Base-by-base conservation (phyloP, 2,113 vertebrate genomes). In the Nerophis ophidion region DNA sequence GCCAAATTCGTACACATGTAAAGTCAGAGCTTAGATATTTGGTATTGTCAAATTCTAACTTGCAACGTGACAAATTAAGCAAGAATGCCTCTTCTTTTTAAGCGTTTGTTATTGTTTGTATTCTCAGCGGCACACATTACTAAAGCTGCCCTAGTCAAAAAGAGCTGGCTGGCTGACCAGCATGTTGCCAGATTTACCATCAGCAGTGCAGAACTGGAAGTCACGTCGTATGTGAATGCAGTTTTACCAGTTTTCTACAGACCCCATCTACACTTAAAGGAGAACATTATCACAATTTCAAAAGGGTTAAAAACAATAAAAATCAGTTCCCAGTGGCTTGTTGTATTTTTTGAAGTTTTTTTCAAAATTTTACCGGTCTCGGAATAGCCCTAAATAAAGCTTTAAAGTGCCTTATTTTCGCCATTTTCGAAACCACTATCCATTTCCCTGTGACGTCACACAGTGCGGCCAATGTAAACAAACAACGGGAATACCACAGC, bases 131-230 rank as follows among this genome's bases (percentile, higher is more conserved):
- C 65, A 80, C 48, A 61, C 70, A 72, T 76, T 26, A 74, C 61
- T 80, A 74, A 86, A 74, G 70, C 71, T 57, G 59, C 63, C 52
- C 53, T 56, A 61, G 70, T 77, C 42, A 68, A 74, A 82, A 71
- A 73, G 69, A 63, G 67, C 65, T 71, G 72, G 81, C 80, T 74
- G 74, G 66, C 79, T 45, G 13, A 68, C 49, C 70, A 58, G 66
- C n/a, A 38, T 74, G 76, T 84, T 88, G 85, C 85, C 86, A 84
- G 76, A 71, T 84, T 85, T 76, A 84, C 84, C 86, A 88, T 89
- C 85, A 89, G 83, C 81, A 76, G 71, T 62, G 63, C 75, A 78
- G 74, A 84, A 82, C 74, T 65, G 63, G 73, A 88, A 71, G 80
- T 76, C 63, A 74, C 51, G 40, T 61, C 71, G 68, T 67, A 76